Evolutionary conservation across 2,888 invertebrate genomes (phyloP), one percentile per base, ranked within the genome.

Genomic region (Portevinia maculata): DNA sequence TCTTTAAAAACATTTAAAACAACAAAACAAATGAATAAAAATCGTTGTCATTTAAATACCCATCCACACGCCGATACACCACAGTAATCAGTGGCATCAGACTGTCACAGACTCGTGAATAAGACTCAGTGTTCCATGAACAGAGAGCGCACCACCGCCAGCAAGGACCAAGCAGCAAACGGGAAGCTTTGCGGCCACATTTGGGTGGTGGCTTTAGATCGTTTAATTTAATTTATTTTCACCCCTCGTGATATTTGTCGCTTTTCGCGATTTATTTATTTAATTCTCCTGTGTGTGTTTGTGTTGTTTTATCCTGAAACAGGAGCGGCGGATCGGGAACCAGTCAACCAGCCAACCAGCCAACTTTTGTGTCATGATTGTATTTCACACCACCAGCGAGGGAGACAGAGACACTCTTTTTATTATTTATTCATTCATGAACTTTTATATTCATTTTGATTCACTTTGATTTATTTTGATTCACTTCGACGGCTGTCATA

Each of bases 191-290:
- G 69, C 50, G 62, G 59, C 53, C 30, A 48, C 53, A 53, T 52
- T 24, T 64, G 41, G 79, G 60, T 53, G 76, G 76, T 50, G 76
- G 65, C 81, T 76, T 48, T 62, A 67, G 78, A 78, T 83, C 83
- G 83, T 78, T 83, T 83, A 83, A 78, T 83, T 83, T 83, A 83
- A 83, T 83, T 83, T 78, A 78, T 78, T 83, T 83, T 83, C 83
- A 83, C 78, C 83, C 83, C 67, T 78, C 55, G 52, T 73, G 65
- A 52, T 67, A 64, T 81, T 75, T 83, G 78, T 71, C 78, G 76
- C 39, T 83, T 83, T 83, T 78, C 71, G 78, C 78, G 78, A 83
- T 78, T 83, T 83, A 78, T 83, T 83, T 83, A 83, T 78, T 83
- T 78, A 78, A 73, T 62, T 71, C 62, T 24, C 53, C 39, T 17